Percentiles rank a stretch among this genome's conserved stretches.
Evolutionary conservation across 2,888 invertebrate species (phyloP).

Genomic region (Ophioninae sp.): DNA sequence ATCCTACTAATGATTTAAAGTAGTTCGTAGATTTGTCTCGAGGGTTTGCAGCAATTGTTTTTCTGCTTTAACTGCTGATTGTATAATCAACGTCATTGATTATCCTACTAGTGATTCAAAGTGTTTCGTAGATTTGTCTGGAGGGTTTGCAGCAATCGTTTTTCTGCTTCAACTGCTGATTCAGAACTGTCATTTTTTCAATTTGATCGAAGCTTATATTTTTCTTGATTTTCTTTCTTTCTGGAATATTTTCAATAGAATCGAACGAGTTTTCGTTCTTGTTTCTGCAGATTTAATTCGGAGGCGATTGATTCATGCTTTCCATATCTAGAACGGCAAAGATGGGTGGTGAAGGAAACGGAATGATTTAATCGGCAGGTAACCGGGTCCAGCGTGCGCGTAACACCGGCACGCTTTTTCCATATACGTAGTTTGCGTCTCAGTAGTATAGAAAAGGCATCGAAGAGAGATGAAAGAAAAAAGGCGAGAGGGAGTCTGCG

Average conservation of each 20-base stretch:
- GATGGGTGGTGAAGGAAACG: not conserved
- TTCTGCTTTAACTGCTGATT: too few species aligned
- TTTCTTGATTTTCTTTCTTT: not conserved
- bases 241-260: not conserved
- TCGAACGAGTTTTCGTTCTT: not conserved
- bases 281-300: not conserved
- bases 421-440: slow-evolving; percentile 7
- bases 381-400: slow-evolving; percentile 22
- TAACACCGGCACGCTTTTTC: slow-evolving; percentile 30
- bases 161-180: not conserved
- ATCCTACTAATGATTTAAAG: too few species aligned
- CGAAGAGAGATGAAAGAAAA: slow-evolving; percentile 36
- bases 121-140: too few species aligned
- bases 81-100: too few species aligned
- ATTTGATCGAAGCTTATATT: not conserved
- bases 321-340: not conserved
- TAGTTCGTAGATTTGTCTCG: too few species aligned
- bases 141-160: too few species aligned
- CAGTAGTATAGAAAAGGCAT: slow-evolving; percentile 22
- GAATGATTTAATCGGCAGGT: slow-evolving; percentile 30
- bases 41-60: too few species aligned
- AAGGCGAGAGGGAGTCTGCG: slow-evolving; percentile 32
- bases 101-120: too few species aligned
- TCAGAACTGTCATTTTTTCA: not conserved
- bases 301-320: not conserved